phyloP scores from a whole-genome alignment of 2,113 vertebrate genomes.

The Carettochelys insculpta region DNA sequence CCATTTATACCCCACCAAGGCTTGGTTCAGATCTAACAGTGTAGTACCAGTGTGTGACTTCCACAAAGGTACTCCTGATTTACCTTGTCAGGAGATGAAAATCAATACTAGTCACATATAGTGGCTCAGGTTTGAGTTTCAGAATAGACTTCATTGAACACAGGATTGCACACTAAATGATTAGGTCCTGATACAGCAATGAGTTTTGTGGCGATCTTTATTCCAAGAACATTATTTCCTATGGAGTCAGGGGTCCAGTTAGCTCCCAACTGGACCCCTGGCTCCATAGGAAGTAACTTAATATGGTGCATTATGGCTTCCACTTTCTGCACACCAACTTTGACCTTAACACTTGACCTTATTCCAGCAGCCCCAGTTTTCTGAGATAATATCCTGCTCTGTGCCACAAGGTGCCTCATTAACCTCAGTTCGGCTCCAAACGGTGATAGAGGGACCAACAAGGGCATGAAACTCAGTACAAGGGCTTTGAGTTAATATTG shows the following conservation, averaged over 20 bases:
- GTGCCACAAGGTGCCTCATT: neutral
- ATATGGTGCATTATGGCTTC: neutral
- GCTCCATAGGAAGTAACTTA: no score
- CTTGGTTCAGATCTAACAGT: neutral
- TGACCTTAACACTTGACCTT: neutral
- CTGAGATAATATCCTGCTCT: neutral
- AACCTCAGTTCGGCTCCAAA: neutral
- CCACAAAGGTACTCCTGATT: no score
- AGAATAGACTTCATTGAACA: neutral
- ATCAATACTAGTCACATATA: no score
- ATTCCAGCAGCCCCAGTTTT: neutral
- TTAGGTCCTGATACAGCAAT: neutral
- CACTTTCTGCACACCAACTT: neutral
- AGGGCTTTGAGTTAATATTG: neutral
- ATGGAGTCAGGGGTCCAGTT: neutral
- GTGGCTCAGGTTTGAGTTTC: neutral
- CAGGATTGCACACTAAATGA: neutral
- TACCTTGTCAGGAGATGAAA: neutral
- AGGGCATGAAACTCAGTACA: neutral
- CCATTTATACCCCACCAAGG: neutral
- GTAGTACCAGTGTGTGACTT: neutral
- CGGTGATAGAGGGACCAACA: neutral
- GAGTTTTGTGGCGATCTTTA: neutral
- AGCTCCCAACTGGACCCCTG: no score
- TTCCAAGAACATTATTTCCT: neutral